Conservation (phyloP, 2,888 invertebrate genomes). For the Eupeodes latifasciatus region DNA sequence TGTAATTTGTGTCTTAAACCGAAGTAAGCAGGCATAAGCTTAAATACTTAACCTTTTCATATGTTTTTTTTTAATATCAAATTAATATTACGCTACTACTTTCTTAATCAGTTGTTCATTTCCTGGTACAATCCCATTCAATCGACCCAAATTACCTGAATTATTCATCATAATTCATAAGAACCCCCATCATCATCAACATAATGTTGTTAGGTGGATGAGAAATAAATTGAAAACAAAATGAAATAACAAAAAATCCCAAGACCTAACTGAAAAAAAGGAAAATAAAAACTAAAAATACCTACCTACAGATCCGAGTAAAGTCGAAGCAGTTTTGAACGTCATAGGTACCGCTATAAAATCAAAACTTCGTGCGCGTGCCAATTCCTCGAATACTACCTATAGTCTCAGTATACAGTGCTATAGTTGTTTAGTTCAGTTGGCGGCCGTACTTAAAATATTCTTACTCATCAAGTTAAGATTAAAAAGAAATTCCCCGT, state of each 20-base stretch:
- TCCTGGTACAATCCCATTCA: slow-evolving; percentile 34
- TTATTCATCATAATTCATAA: slow-evolving; percentile 25
- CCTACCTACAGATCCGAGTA: not conserved
- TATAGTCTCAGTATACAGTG: not conserved
- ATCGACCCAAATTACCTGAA: slow-evolving; percentile 29
- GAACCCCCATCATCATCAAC: not conserved
- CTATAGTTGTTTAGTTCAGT: not conserved
- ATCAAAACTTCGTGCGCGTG: slow-evolving; percentile 51
- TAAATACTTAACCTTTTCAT: too few relatives aligned
- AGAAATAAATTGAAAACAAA: not conserved
- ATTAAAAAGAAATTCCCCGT: slow-evolving; percentile 63
- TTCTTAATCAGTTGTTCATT: not conserved
- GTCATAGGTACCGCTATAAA: slow-evolving; percentile 27
- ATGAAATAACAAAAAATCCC: slow-evolving; percentile 2
- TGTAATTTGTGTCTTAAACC: too few relatives aligned
- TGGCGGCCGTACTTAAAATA: slow-evolving; percentile 20
- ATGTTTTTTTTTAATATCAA: too few relatives aligned
- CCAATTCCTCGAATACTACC: slow-evolving; percentile 23
- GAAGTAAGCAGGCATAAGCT: too few relatives aligned
- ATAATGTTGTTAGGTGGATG: not conserved
- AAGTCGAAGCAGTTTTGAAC: not conserved
- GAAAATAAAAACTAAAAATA: not conserved
- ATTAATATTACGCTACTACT: not conserved
- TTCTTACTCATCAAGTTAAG: slow-evolving; percentile 53
- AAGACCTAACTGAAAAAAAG: not conserved